Conservation (phyloP, 2,888 invertebrate genomes). For the Ganaspis brasiliensis region DNA sequence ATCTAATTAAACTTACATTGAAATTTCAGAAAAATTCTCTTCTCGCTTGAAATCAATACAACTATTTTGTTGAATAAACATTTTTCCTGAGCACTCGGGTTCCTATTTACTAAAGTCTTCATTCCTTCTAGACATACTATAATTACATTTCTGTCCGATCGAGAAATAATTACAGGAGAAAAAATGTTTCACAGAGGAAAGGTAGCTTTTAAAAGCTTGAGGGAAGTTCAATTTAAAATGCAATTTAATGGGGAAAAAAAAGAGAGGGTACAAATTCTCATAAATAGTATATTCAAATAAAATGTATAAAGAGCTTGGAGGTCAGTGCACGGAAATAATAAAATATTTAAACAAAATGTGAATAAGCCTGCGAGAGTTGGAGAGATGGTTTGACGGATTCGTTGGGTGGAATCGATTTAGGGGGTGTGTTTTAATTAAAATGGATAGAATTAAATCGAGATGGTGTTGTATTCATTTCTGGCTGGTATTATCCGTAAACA, state of each 20-base stretch:
- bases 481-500: slow-evolving; percentile 54
- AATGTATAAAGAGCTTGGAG: neutral
- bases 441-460: slow-evolving; percentile 50
- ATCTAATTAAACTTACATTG: too few relatives aligned
- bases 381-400: slow-evolving; percentile 16
- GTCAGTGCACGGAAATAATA: slow-evolving; percentile 28
- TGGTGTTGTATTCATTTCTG: slow-evolving; percentile 54
- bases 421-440: slow-evolving; percentile 46
- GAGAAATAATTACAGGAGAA: slow-evolving; percentile 6
- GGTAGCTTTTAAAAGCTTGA: neutral
- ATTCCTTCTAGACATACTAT: neutral
- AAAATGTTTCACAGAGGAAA: neutral
- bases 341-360: slow-evolving; percentile 29
- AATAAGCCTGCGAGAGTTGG: neutral
- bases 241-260: neutral
- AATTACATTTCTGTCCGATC: neutral
- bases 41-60: too few relatives aligned
- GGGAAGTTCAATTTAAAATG: slow-evolving; percentile 13
- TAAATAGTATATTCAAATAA: slow-evolving; percentile 21
- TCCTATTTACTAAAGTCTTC: too few relatives aligned
- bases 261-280: slow-evolving; percentile 1
- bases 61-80: too few relatives aligned
- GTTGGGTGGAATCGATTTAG: neutral
- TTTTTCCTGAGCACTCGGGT: too few relatives aligned
- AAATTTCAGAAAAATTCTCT: too few relatives aligned